Evolutionary conservation across 2,113 vertebrate genomes (phyloP).

Genomic region (Paramisgurnus dabryanus): DNA sequence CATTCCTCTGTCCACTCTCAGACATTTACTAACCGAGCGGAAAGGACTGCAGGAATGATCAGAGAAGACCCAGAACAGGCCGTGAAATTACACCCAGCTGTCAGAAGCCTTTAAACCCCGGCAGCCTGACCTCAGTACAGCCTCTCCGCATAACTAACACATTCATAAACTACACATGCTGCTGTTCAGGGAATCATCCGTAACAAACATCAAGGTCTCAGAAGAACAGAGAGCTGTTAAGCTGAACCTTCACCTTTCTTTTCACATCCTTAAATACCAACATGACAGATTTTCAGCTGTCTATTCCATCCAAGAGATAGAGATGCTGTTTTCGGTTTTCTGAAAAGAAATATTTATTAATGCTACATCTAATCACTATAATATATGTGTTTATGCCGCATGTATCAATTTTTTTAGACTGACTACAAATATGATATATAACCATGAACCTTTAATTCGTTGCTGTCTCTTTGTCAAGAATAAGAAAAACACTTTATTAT

Average conservation of each 20-base stretch:
- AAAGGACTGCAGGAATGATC: conserved; percentile 36
- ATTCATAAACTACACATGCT: neutral
- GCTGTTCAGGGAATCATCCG: neutral
- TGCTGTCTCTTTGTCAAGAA: too few relatives aligned
- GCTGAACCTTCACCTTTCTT: conserved; percentile 58
- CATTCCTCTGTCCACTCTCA: neutral
- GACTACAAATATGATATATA: too few relatives aligned
- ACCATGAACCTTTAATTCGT: too few relatives aligned
- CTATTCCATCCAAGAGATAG: too few relatives aligned
- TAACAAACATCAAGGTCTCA: conserved; percentile 41
- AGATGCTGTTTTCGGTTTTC: too few relatives aligned
- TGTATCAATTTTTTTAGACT: too few relatives aligned
- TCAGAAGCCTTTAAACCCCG: conserved; percentile 54
- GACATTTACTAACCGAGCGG: neutral
- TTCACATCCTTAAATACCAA: neutral
- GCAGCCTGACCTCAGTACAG: conserved; percentile 44
- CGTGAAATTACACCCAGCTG: conserved; percentile 75
- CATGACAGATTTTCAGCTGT: neutral
- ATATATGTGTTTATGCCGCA: too few relatives aligned
- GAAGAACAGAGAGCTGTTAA: conserved; percentile 31
- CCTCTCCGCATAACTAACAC: conserved; percentile 53
- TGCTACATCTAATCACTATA: too few relatives aligned
- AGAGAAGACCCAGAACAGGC: conserved; percentile 49
- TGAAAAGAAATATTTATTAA: too few relatives aligned
- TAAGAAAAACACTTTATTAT: too few relatives aligned